phyloP scores from a whole-genome alignment of 2,888 invertebrate species.

The Parochlus steinenii region DNA sequence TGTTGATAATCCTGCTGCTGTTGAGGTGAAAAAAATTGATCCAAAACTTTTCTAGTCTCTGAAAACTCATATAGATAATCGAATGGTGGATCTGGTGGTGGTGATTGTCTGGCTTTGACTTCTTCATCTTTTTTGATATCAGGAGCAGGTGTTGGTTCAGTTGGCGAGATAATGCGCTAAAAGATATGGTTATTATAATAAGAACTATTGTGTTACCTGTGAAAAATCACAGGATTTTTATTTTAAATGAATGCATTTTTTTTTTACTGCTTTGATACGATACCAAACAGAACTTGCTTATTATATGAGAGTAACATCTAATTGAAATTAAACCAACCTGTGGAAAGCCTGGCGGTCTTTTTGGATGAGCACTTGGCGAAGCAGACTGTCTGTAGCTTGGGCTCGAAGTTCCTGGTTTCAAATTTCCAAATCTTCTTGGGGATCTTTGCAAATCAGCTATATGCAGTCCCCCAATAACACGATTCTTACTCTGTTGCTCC shows the following conservation, averaged over 20 bases:
- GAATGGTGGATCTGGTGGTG: conserved; percentile 42
- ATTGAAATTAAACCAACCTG: too few relatives aligned
- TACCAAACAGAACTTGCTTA: too few relatives aligned
- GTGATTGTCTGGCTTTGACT: neutral
- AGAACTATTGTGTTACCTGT: neutral
- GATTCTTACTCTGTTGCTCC: conserved; percentile 4
- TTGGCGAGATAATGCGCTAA: conserved; percentile 12
- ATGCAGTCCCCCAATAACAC: conserved; percentile 30
- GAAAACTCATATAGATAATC: conserved; percentile 86
- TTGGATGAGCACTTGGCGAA: conserved; percentile 8
- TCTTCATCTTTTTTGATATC: neutral
- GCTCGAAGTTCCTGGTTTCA: conserved; percentile 27
- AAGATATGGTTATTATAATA: too few relatives aligned
- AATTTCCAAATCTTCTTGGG: conserved; percentile 66
- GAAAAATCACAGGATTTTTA: neutral
- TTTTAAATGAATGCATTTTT: too few relatives aligned
- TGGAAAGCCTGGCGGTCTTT: conserved; percentile 56
- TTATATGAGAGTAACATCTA: too few relatives aligned
- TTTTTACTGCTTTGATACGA: too few relatives aligned
- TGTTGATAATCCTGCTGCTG: conserved; percentile 10
- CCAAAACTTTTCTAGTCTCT: conserved; percentile 78
- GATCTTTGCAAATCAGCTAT: conserved; percentile 88
- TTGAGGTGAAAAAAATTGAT: conserved; percentile 75
- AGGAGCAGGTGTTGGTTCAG: conserved; percentile 5
- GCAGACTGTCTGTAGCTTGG: conserved; percentile 48